phyloP scores from a whole-genome alignment of 2,113 vertebrate species.

The Mesitornis unicolor region DNA sequence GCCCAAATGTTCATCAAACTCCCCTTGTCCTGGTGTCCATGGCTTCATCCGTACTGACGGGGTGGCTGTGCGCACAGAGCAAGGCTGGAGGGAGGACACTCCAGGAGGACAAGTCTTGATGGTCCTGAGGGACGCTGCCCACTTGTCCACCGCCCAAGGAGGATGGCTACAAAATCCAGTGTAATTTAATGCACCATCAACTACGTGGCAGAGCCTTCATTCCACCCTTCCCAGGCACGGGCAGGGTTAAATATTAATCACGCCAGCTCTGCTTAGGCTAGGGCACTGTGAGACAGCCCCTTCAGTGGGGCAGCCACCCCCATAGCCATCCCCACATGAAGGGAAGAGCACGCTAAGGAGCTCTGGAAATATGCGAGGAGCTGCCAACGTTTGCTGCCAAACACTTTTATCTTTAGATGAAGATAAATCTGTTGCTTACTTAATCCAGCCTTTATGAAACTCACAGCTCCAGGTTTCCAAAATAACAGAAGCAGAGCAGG shows the following conservation, averaged over 20 bases:
- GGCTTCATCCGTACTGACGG: background rate
- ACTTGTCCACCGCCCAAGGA: background rate
- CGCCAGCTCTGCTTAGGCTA: background rate
- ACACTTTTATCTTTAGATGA: constrained; percentile 37
- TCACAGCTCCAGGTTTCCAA: constrained; percentile 14
- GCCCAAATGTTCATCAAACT: background rate
- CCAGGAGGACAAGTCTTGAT: background rate
- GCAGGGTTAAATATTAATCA: background rate
- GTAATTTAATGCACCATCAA: too few species aligned
- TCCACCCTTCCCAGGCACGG: background rate
- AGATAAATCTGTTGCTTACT: constrained; percentile 56
- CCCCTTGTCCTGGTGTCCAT: background rate
- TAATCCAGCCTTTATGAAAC: constrained; percentile 35
- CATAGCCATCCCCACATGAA: background rate
- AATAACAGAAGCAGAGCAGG: background rate
- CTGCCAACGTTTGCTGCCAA: constrained; percentile 33
- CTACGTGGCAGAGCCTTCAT: rapidly evolving
- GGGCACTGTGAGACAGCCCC: background rate
- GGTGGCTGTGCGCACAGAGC: background rate
- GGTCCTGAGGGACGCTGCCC: rapidly evolving
- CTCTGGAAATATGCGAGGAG: constrained; percentile 5
- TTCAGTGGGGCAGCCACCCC: background rate
- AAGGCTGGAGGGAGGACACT: background rate
- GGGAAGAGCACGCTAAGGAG: background rate
- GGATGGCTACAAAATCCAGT: background rate